A percentile compares a stretch with the other conserved stretches of the same genome.
Evolutionary conservation across 1,140 invertebrate genomes (phyloP).

Genomic region (Nomia melanderi): DNA sequence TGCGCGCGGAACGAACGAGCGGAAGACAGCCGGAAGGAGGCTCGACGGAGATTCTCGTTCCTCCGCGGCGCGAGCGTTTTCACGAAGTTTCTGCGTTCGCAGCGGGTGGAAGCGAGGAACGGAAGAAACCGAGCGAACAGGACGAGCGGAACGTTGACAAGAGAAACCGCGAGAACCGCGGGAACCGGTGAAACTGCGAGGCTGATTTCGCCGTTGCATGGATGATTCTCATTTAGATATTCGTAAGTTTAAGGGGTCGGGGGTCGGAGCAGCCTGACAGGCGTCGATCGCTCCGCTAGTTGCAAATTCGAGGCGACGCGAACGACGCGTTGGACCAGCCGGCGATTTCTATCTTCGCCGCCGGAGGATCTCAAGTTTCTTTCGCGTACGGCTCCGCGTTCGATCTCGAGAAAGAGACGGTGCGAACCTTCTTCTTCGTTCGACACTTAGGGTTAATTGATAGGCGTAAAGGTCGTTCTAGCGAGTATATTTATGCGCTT

Average conservation of each 20-base stretch:
- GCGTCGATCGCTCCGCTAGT: constrained; percentile 32
- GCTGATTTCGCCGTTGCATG: constrained; percentile 45
- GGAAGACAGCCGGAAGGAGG: not conserved
- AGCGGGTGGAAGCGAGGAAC: constrained; percentile 23
- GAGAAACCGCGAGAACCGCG: too few species aligned
- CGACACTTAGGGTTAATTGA: constrained; percentile 25
- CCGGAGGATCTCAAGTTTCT: constrained; percentile 22
- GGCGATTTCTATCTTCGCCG: constrained; percentile 29
- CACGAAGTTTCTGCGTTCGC: too few species aligned
- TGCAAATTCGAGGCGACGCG: constrained; percentile 34
- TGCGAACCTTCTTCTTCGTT: constrained; percentile 25
- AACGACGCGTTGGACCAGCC: constrained; percentile 30
- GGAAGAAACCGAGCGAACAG: not conserved
- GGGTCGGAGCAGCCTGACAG: constrained; percentile 13
- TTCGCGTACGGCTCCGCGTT: constrained; percentile 19
- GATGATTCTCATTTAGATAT: constrained; percentile 28
- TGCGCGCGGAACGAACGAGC: not conserved
- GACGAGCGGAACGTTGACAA: not conserved
- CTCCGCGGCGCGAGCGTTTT: constrained; percentile 32
- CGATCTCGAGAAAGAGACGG: constrained; percentile 36
- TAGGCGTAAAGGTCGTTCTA: constrained; percentile 42
- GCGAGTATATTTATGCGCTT: constrained; percentile 14
- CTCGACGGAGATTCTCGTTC: not conserved
- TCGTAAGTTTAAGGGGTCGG: constrained; percentile 21
- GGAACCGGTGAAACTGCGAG: constrained; percentile 1